phyloP scores from a whole-genome alignment of 2,797 vertebrate genomes.

The Oreochromis grahami region DNA sequence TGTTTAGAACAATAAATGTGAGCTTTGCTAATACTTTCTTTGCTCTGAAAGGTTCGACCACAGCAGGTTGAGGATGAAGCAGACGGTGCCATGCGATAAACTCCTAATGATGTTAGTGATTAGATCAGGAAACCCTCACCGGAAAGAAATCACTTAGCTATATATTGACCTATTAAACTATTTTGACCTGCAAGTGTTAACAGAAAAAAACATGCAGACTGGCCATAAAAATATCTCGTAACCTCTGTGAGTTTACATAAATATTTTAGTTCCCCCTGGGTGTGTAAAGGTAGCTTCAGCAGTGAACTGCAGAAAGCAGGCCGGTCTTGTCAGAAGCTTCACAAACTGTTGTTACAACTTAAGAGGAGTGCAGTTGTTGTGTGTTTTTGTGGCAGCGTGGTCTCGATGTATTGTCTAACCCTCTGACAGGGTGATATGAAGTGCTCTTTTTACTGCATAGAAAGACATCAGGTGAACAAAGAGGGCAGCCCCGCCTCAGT shows the following conservation, averaged over 20 bases:
- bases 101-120: neutral
- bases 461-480: neutral
- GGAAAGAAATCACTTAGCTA: slow-evolving; percentile 1
- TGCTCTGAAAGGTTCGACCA: neutral
- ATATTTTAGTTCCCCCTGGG: slow-evolving; percentile 40
- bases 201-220: neutral
- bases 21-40: neutral
- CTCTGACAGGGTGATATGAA: neutral
- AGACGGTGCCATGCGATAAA: neutral
- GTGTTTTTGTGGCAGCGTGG: neutral
- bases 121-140: neutral
- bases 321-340: slow-evolving; percentile 24
- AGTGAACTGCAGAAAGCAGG: slow-evolving; percentile 10
- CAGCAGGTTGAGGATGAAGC: neutral
- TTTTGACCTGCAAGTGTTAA: slow-evolving; percentile 2
- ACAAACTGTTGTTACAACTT: slow-evolving; percentile 18
- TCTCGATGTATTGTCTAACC: neutral
- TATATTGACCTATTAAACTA: slow-evolving; percentile 31
- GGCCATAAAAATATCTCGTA: slow-evolving; percentile 12
- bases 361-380: slow-evolving; percentile 15
- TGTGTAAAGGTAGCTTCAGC: slow-evolving; percentile 2
- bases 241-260: slow-evolving; percentile 17
- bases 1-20: neutral
- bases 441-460: neutral
- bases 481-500: neutral